Evolutionary conservation across 2,113 vertebrate genomes (phyloP).

Genomic region (Australoheros scitulus): DNA sequence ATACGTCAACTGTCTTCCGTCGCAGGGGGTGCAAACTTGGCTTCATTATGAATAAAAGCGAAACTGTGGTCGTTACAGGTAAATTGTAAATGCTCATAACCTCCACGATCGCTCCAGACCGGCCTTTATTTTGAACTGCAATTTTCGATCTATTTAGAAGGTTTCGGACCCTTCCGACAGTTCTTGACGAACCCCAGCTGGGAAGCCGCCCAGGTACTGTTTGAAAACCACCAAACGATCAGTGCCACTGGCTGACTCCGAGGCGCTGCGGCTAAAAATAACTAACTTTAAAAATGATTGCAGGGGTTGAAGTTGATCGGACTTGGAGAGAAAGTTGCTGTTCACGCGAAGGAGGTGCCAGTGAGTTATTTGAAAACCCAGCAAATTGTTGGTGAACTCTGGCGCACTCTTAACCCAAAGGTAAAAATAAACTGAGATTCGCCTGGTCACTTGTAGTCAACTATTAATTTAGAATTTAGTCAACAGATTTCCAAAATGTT

Average conservation of each 20-base stretch:
- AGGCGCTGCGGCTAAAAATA: background rate
- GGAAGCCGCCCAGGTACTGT: conserved; percentile 85
- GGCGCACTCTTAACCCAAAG: conserved; percentile 82
- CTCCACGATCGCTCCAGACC: rapidly evolving
- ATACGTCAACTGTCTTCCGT: background rate
- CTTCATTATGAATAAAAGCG: conserved; percentile 24
- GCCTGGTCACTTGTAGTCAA: background rate
- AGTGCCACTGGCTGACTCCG: background rate
- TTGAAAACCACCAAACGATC: background rate
- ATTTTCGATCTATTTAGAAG: background rate
- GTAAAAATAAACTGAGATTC: conserved; percentile 64
- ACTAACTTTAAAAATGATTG: background rate
- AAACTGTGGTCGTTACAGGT: conserved; percentile 67
- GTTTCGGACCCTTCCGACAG: conserved; percentile 86
- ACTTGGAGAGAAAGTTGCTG: conserved; percentile 67
- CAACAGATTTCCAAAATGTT: background rate
- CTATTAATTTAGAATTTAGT: background rate
- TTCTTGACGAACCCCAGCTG: conserved; percentile 86
- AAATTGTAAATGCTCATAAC: rapidly evolving
- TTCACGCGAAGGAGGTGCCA: conserved; percentile 80
- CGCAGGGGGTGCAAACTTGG: background rate
- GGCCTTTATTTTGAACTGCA: background rate
- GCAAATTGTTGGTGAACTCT: conserved; percentile 77
- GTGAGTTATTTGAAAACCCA: conserved; percentile 82
- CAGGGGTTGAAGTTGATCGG: conserved; percentile 82